These are phyloP conservation scores for Clinocottus analis DNA, from an alignment of 2,113 vertebrate genomes.

Conservation along the genomic window DNA sequence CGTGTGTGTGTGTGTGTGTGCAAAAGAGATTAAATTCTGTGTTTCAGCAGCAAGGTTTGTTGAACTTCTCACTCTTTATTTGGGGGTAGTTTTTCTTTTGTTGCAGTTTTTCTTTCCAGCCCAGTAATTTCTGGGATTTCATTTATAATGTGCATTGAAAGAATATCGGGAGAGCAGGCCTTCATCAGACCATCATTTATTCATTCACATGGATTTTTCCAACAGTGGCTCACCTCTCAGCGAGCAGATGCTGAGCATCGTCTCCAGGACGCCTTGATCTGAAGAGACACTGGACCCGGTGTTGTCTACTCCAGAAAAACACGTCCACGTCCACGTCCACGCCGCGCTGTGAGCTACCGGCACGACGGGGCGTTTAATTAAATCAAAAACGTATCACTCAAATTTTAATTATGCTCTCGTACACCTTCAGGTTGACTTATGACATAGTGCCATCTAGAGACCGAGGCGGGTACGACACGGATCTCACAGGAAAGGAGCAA, in stretches of 20 bases:
- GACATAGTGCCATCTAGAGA: conserved; percentile 83
- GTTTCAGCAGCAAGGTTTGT: conserved; percentile 7
- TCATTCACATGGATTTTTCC: conserved; percentile 73
- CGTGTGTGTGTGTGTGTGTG: background rate
- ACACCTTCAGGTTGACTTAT: conserved; percentile 55
- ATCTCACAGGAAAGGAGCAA: background rate
- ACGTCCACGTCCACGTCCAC: conserved; percentile 46
- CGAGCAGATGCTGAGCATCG: conserved; percentile 65
- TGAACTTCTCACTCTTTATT: background rate
- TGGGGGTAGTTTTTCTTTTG: background rate
- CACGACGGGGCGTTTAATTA: conserved; percentile 74
- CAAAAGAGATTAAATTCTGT: conserved; percentile 2
- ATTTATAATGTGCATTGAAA: conserved; percentile 39
- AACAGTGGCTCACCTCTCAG: conserved; percentile 62
- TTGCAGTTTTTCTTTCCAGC: conserved; percentile 2
- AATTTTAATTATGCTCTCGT: conserved; percentile 72
- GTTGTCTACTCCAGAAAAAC: conserved; percentile 53
- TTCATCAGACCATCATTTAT: conserved; percentile 72
- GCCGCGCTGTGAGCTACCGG: conserved; percentile 54
- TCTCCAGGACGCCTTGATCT: conserved; percentile 65
- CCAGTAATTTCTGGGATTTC: conserved; percentile 41
- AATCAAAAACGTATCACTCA: conserved; percentile 72
- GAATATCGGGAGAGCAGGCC: conserved; percentile 66
- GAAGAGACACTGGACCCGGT: conserved; percentile 58
- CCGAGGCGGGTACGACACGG: conserved; percentile 16